A percentile compares a stretch with the other conserved stretches of the same genome.
phyloP scores from a whole-genome alignment of 1,140 invertebrate genomes.

The Zaprionus kolodkinae region DNA sequence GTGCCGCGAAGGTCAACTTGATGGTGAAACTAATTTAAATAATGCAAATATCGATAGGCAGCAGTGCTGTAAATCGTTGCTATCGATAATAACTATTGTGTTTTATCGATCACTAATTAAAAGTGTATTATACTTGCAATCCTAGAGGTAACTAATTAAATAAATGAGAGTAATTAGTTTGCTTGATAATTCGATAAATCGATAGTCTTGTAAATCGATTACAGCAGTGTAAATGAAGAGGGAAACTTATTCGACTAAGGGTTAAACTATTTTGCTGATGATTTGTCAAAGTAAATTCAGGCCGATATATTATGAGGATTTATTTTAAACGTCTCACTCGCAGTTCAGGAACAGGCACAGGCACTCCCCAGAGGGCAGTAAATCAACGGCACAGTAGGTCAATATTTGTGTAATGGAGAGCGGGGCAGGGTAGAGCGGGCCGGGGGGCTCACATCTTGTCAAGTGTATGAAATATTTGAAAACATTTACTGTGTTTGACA shows the following conservation, averaged over 20 bases:
- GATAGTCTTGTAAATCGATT: no score
- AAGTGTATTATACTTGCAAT: no score
- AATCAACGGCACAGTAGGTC: slow-evolving; percentile 25
- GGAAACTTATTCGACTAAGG: neutral
- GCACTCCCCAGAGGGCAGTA: neutral
- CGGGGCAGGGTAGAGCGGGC: neutral
- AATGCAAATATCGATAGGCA: neutral
- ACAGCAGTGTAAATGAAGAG: no score
- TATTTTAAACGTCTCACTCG: slow-evolving; percentile 60
- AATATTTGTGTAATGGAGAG: neutral
- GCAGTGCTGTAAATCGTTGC: no score
- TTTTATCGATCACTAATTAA: no score
- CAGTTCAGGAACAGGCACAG: neutral
- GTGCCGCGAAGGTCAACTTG: slow-evolving; percentile 4
- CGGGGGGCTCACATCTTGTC: slow-evolving; percentile 53
- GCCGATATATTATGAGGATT: slow-evolving; percentile 71
- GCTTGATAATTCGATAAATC: no score
- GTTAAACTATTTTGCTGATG: slow-evolving; percentile 39
- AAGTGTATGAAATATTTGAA: slow-evolving; percentile 79
- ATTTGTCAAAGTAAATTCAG: slow-evolving; percentile 43
- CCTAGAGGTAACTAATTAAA: no score
- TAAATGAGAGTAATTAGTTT: no score
- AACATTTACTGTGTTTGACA: slow-evolving; percentile 80
- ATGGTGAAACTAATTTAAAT: neutral
- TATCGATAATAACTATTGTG: no score